Base-by-base conservation (phyloP, 2,888 invertebrate genomes). In the Ptilodon capucinus region DNA sequence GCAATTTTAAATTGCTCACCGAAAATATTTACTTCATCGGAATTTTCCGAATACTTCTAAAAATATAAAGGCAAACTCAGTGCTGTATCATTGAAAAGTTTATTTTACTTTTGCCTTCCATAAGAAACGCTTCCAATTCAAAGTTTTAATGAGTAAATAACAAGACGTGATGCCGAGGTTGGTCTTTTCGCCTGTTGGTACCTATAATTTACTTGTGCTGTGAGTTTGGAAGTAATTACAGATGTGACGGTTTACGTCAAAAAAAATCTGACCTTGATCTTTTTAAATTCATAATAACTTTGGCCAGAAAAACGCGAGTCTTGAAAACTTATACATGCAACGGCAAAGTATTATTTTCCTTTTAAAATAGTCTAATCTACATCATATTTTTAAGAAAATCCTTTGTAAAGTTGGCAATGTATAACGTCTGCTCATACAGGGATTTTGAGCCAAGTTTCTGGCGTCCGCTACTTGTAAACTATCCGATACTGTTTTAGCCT, bases 121-220 rank as follows among this genome's bases (percentile, higher is more conserved):
- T 76, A 78, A 74, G 65, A 74, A 77, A 75, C 77, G 78, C 75
- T 76, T 76, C 74, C 81, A 80, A 84, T 82, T 71, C 74, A 58
- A 86, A 86, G 80, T 86, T 87, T 82, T 86, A 87, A 87, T 87
- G 85, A 86, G 86, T 85, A 88, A 87, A 88, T 86, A 87, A 86
- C 85, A 73, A 84, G 73, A 71, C 68, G 60, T 63, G 76, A 77
- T 79, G 74, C 73, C 46, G 57, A 67, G 71, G 68, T 76, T 81
- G 81, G 79, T 84, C 83, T 75, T 70, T 84, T 81, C 72, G 73
- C 71, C 55, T 70, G 56, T 64, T 9, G 8, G 23, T 16, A 19
- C 42, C 47, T 42, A 16, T 47, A 32, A 28, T 32, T 21, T 21
- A 2, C 21, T 21, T 21, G n/a, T 21, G 14, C 17, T 18, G 4